Base-by-base conservation (phyloP, 2,113 vertebrate genomes). In the Ophiodon elongatus region DNA sequence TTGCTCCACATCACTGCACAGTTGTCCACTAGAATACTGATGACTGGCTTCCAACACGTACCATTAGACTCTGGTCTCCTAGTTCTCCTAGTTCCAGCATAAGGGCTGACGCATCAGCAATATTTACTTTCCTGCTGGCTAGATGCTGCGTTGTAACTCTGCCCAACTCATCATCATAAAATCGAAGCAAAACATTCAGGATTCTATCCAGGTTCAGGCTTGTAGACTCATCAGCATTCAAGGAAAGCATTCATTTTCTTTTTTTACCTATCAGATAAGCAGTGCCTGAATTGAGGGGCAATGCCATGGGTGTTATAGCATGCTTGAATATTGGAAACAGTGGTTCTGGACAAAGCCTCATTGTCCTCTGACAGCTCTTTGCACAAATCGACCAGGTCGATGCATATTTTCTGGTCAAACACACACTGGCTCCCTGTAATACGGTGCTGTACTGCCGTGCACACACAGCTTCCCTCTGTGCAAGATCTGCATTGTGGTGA, bases 161-260 rank as follows among this genome's bases (percentile, higher is more conserved):
- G 57, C 54, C 54, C 56, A 59, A 27, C 56, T 59, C 56, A 59
- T 59, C 56, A 59, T 59, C 56, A 59, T 59, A 59, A 59, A 59
- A 59, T 29, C 14, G 56, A 29, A 59, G 25, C 25, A 29, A 29
- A 59, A 59, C 56, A 29, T 59, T 56, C 27, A 59, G 56, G 13
- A 59, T 29, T 59, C 56, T 29, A 59, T 59, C 56, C 56, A 59
- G 4, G 56, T 59, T 27, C 25, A 59, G 27, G 25, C 56, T 29
- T 15, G 56, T 29, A 59, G 56, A 59, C 56, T 59, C 56, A 59
- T 59, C 56, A 59, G 56, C 56, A 59, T 59, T 59, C 56, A 59
- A 27, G 27, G 56, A 59, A 15, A 59, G 56, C 27, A 11, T 25
- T n/a, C 52, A 9, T 52, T n/a, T 54, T 23, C n/a, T 9, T 54